Conservation (phyloP, 2,113 vertebrate species). For the Willisornis vidua region DNA sequence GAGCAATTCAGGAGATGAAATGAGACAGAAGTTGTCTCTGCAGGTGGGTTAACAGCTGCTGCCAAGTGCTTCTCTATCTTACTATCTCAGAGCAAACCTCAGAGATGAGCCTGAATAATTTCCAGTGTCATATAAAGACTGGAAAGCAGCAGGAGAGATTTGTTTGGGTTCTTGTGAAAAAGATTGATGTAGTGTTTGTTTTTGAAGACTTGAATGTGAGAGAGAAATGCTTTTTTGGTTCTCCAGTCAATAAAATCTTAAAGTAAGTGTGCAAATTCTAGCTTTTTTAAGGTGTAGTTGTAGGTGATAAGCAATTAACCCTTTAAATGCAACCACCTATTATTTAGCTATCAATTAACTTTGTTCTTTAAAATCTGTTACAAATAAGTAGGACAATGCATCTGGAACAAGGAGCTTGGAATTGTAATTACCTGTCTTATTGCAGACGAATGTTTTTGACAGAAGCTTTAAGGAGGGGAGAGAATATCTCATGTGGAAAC, state of each 20-base stretch:
- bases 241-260: neutral
- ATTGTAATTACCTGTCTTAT: neutral
- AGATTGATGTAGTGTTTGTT: slow-evolving; percentile 13
- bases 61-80: slow-evolving; percentile 61
- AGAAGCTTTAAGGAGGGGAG: neutral
- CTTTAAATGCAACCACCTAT: slow-evolving; percentile 49
- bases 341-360: slow-evolving; percentile 69
- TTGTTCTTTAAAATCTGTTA: slow-evolving; percentile 34
- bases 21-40: slow-evolving; percentile 74
- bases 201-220: slow-evolving; percentile 24
- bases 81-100: slow-evolving; percentile 34
- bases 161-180: slow-evolving; percentile 23
- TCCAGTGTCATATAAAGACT: slow-evolving; percentile 42
- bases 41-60: slow-evolving; percentile 77
- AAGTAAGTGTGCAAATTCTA: slow-evolving; percentile 13
- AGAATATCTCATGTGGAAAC: neutral
- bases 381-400: slow-evolving; percentile 30
- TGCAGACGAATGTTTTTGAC: neutral
- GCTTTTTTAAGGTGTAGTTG: neutral
- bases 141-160: slow-evolving; percentile 35
- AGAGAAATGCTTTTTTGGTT: neutral
- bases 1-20: slow-evolving; percentile 75
- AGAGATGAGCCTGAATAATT: slow-evolving; percentile 38
- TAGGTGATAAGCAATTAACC: slow-evolving; percentile 48
- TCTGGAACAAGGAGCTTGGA: neutral